Percentiles rank a stretch among this genome's conserved stretches.
Conservation (phyloP, 2,888 invertebrate species). For the Gastrophysa polygoni region DNA sequence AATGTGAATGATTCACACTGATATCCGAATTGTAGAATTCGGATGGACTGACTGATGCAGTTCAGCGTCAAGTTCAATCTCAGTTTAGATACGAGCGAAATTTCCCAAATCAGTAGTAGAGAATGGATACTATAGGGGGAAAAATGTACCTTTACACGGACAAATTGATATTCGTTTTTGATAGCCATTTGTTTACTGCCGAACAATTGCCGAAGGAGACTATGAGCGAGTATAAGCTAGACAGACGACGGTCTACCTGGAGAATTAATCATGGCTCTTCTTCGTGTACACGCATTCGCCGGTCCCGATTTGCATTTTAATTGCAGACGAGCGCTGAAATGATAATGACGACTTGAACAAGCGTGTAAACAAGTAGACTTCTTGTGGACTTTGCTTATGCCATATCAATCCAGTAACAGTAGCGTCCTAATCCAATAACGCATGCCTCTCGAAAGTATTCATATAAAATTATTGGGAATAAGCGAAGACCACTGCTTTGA, state of each 20-base stretch:
- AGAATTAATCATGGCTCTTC: constrained; percentile 60
- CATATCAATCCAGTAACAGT: background rate
- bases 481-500: too few species aligned
- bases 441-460: too few species aligned
- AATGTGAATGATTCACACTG: too few species aligned
- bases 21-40: too few species aligned
- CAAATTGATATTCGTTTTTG: constrained; percentile 51
- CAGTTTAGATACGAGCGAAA: too few species aligned
- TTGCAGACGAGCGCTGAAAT: constrained; percentile 66
- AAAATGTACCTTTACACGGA: background rate
- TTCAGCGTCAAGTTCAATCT: too few species aligned
- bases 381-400: constrained; percentile 18
- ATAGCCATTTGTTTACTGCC: constrained; percentile 49
- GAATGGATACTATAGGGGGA: background rate
- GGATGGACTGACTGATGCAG: too few species aligned
- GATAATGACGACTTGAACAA: constrained; percentile 63
- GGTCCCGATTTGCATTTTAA: constrained; percentile 63
- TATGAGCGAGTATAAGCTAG: constrained; percentile 48
- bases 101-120: background rate
- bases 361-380: constrained; percentile 56
- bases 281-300: constrained; percentile 60
- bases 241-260: constrained; percentile 56
- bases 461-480: too few species aligned
- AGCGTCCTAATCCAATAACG: background rate
- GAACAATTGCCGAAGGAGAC: constrained; percentile 45